Base-by-base conservation (phyloP, 2,113 vertebrate species). In the Lagopus leucura region DNA sequence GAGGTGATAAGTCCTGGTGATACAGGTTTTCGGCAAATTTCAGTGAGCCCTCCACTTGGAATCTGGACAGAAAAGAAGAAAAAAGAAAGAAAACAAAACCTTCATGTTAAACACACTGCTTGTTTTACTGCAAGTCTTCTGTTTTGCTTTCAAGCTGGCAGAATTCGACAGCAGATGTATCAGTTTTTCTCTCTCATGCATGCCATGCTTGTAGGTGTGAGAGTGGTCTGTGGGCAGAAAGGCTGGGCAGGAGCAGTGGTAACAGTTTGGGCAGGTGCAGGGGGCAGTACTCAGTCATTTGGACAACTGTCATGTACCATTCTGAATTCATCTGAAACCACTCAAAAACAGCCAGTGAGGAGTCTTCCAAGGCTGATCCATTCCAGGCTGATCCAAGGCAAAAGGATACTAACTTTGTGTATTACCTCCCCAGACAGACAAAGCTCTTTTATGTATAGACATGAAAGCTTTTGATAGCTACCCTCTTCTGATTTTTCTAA, bases 31-130 rank as follows among this genome's bases (percentile, higher is more conserved):
- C 99, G 98, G 92, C 98, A 99, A 96, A 99, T 99, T 95, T 99
- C 99, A 1, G 98, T 99, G 93, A 99, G 97, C 73, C 99, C 99
- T 60, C 99, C 98, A 7, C 98, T 99, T 28, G 99, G 99, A 96
- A 99, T 99, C 99, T 99, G 96, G 63, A 82, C 4, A 88, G 72
- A 81, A 8, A 93, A 64, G 80, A 55, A 81, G 40, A n/a, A 93
- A 42, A 61, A 82, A 43, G 42, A 43, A 17, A 78, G 27, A 32
- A 61, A 82, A 43, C 11, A 75, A 78, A 1, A 32, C 6, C 32
- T 67, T 72, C 72, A 69, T 1, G 13, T 78, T 71, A 91, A 91
- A 71, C 28, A 18, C 24, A 86, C 42, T 48, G 43, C 24, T 60
- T 70, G 27, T 43, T 92, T 57, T 72, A 72, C 42, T 78, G 20